phyloP scores from a whole-genome alignment of 2,888 invertebrate genomes.

The Leptinotarsa haldemani region DNA sequence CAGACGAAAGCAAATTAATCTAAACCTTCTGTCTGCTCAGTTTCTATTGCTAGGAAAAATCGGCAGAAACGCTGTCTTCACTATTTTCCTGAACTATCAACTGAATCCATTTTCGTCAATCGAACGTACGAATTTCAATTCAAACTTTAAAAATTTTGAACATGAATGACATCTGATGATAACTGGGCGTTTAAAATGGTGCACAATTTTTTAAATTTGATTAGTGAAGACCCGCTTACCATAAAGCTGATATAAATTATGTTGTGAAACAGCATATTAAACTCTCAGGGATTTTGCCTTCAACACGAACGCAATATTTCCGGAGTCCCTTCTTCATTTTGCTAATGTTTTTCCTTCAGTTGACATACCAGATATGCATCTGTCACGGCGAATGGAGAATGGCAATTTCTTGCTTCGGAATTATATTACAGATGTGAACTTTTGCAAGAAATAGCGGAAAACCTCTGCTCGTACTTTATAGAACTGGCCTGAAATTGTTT shows the following conservation, averaged over 20 bases:
- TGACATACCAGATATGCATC: conserved; percentile 52
- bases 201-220: too few species aligned
- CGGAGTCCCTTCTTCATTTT: conserved; percentile 21
- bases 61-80: too few species aligned
- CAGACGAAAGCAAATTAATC: too few species aligned
- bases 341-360: conserved; percentile 50
- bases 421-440: conserved; percentile 52
- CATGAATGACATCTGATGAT: too few species aligned
- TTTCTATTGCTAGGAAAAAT: too few species aligned
- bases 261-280: conserved; percentile 28
- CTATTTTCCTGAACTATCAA: too few species aligned
- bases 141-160: too few species aligned
- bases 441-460: conserved; percentile 32
- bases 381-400: conserved; percentile 48
- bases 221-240: neutral
- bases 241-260: neutral
- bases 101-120: too few species aligned
- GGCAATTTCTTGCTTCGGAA: conserved; percentile 49
- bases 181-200: too few species aligned
- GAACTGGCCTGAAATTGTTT: too few species aligned
- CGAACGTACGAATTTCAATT: too few species aligned
- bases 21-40: too few species aligned
- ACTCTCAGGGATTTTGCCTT: conserved; percentile 20
- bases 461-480: neutral
- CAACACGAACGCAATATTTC: conserved; percentile 40